Evolutionary conservation across 2,113 vertebrate species (phyloP).

Genomic region (Microtus richardsoni): DNA sequence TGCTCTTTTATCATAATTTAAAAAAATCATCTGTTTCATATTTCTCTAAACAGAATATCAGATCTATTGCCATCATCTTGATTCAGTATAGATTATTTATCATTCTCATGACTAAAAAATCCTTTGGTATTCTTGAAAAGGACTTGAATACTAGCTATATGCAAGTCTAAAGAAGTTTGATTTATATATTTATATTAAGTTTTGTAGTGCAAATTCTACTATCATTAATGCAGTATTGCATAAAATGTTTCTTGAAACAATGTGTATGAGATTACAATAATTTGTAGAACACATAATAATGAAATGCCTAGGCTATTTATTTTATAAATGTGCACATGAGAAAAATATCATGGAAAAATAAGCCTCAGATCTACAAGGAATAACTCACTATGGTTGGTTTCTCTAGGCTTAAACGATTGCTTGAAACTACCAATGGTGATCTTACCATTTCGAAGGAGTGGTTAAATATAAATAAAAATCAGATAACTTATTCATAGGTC

Average conservation of each 20-base stretch:
- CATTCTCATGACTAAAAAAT: not conserved
- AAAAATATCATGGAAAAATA: not conserved
- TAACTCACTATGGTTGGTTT: not conserved
- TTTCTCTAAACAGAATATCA: not conserved
- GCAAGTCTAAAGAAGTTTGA: not conserved
- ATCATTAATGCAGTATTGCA: not conserved
- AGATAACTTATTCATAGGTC: not conserved
- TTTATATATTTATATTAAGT: not conserved
- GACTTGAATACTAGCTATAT: not conserved
- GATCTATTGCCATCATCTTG: not conserved
- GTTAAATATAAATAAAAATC: not conserved
- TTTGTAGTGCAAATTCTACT: not conserved
- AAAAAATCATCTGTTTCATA: not conserved
- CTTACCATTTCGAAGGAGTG: not conserved
- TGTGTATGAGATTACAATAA: not conserved
- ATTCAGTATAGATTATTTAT: not conserved
- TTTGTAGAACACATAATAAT: not conserved
- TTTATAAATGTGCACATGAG: not conserved
- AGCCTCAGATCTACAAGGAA: not conserved
- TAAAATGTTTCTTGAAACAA: not conserved
- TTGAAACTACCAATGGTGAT: not conserved
- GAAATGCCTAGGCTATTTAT: not conserved
- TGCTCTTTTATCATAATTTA: not conserved
- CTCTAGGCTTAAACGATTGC: not conserved
- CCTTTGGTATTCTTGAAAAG: not conserved